A percentile compares a stretch with the other conserved stretches of the same genome.
Conservation (phyloP, 2,113 vertebrate genomes). For the Brachyhypopomus gauderio region DNA sequence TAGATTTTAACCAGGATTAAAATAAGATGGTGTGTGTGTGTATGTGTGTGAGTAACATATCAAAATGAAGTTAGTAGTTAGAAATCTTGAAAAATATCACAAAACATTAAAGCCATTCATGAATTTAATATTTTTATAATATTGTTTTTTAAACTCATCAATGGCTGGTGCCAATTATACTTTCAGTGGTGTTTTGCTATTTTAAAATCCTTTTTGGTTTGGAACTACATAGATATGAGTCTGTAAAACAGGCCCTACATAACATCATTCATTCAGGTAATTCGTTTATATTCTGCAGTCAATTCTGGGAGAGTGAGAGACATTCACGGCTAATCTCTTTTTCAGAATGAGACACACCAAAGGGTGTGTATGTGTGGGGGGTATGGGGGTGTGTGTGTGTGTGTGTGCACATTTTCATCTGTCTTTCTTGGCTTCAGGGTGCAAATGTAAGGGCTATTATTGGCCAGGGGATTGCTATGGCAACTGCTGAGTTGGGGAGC, state of each 20-base stretch:
- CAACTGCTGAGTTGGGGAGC: conserved; percentile 48
- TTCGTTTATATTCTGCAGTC: conserved; percentile 14
- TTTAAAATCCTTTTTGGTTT: not conserved
- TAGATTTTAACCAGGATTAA: not conserved
- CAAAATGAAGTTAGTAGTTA: too few relatives aligned
- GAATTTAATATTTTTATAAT: not conserved
- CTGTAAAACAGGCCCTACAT: not conserved
- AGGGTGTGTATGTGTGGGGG: not conserved
- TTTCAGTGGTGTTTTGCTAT: not conserved
- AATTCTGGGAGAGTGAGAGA: not conserved
- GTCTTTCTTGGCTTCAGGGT: conserved; percentile 49
- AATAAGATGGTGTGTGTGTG: not conserved
- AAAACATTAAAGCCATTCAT: not conserved
- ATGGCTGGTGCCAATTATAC: not conserved
- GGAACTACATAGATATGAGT: not conserved
- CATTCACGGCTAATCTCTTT: conserved; percentile 29
- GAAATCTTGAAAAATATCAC: not conserved
- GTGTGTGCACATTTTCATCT: conserved; percentile 39
- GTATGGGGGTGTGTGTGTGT: not conserved
- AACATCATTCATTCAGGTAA: conserved; percentile 10
- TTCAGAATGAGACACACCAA: not conserved
- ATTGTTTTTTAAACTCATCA: not conserved
- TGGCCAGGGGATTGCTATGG: conserved; percentile 57
- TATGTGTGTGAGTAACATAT: not conserved
- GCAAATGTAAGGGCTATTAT: conserved; percentile 53